Base-by-base conservation (phyloP, 2,888 invertebrate species). In the Andrena hattorfiana region DNA sequence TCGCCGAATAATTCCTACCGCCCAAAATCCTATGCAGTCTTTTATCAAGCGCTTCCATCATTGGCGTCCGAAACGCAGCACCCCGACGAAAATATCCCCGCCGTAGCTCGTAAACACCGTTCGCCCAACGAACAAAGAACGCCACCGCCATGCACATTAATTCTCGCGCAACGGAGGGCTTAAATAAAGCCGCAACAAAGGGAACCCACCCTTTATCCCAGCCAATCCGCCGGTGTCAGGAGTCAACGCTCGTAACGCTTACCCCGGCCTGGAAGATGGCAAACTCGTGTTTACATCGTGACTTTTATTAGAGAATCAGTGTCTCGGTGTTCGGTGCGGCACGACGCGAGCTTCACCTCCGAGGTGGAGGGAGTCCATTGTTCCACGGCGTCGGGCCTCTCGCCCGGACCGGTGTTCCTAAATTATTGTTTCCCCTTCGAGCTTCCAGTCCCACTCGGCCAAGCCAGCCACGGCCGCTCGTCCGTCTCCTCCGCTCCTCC, bases 301-400 rank as follows among this genome's bases (percentile, higher is more conserved):
- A 85, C 83, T 90, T 91, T 91, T 91, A 91, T 90, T 87, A 77
- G 84, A 77, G 87, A 90, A 90, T 91, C 86, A 87, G 87, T 89
- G 89, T 87, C 85, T 81, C 67, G 69, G 66, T 80, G 77, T 87
- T 77, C 69, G 32, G 54, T 81, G 78, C 73, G 42, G 69, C 69
- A 80, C 64, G 64, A 79, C 49, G 56, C 56, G 62, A 75, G 77
- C 23, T 73, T 77, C 70, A 64, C 62, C 62, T 77, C 56, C 56
- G 59, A 60, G 60, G 70, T 76, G 76, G 77, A 77, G 71, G 73
- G 68, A 68, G 73, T 20, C 85, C 79, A 84, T 85, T 80, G 79
- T 85, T 79, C 82, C 75, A n/a, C 69, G 69, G 71, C 67, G 83
- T 75, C 63, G 63, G 56, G 75, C 30, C 70, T 69, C 66, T 81